A percentile compares a stretch with the other conserved stretches of the same genome.
These are phyloP conservation scores for Erethizon dorsatum DNA, from an alignment of 2,797 vertebrate genomes.

Conservation along the genomic window DNA sequence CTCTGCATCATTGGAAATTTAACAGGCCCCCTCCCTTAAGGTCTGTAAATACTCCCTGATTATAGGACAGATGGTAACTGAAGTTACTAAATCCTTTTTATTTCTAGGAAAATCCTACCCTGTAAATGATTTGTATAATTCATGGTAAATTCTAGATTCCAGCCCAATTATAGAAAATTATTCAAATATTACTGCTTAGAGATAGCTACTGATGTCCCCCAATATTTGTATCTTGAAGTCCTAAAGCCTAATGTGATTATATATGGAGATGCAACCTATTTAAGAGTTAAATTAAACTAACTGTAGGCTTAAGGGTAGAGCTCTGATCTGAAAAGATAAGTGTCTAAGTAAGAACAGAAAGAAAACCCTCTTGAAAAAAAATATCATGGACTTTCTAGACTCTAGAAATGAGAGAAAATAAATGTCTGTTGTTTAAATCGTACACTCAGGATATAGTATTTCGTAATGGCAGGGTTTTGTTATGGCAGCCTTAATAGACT, in stretches of 20 bases:
- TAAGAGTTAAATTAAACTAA: neutral
- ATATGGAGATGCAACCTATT: neutral
- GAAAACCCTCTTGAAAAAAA: neutral
- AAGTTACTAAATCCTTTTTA: neutral
- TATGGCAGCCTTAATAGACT: neutral
- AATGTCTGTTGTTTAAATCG: neutral
- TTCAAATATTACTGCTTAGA: neutral
- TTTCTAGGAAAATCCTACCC: neutral
- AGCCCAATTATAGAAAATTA: neutral
- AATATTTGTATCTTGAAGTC: neutral
- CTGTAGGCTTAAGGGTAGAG: neutral
- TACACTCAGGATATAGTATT: neutral
- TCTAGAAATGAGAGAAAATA: neutral
- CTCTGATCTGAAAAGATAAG: neutral
- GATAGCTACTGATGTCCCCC: neutral
- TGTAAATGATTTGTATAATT: neutral
- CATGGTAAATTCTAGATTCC: neutral
- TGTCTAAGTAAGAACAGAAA: neutral
- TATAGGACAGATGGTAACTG: neutral
- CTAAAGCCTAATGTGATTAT: neutral
- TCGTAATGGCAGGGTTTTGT: neutral
- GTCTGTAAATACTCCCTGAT: neutral
- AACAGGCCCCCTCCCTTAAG: neutral
- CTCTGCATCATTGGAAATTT: neutral
- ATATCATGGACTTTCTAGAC: neutral